Percentiles rank a stretch among this genome's conserved stretches.
Evolutionary conservation across 1,140 invertebrate genomes (phyloP).

Genomic region (Adelges cooleyi): DNA sequence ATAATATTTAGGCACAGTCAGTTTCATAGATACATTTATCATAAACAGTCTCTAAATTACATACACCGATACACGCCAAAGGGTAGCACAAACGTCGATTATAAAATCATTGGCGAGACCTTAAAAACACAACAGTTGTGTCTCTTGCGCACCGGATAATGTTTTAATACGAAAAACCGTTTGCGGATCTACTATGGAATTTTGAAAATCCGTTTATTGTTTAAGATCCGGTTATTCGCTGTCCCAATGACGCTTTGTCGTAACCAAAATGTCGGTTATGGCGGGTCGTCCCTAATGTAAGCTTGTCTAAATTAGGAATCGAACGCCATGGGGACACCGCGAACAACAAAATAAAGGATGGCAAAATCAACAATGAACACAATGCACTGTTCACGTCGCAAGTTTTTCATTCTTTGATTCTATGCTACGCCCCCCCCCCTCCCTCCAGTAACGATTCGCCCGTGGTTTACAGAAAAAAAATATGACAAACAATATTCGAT

Average conservation of each 20-base stretch:
- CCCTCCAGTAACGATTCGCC: neutral
- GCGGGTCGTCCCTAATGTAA: neutral
- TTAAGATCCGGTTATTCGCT: too few relatives aligned
- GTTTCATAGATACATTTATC: too few relatives aligned
- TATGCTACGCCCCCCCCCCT: neutral
- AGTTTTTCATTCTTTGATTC: slow-evolving; percentile 9
- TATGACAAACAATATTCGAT: neutral
- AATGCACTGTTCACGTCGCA: neutral
- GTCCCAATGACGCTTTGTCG: neutral
- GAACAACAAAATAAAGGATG: slow-evolving; percentile 22
- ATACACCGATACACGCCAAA: too few relatives aligned
- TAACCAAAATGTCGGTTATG: slow-evolving; percentile 1
- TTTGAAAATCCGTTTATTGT: too few relatives aligned
- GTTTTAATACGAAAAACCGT: neutral
- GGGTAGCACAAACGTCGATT: too few relatives aligned
- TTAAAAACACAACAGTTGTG: neutral
- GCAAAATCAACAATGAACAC: slow-evolving; percentile 21
- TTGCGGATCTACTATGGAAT: too few relatives aligned
- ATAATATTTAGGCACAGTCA: neutral
- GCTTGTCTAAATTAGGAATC: slow-evolving; percentile 19
- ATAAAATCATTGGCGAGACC: neutral
- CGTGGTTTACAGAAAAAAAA: neutral
- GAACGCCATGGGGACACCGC: neutral
- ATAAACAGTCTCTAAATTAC: too few relatives aligned
- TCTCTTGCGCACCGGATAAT: neutral